phyloP scores from a whole-genome alignment of 2,113 vertebrate species.

The Asarcornis scutulata region DNA sequence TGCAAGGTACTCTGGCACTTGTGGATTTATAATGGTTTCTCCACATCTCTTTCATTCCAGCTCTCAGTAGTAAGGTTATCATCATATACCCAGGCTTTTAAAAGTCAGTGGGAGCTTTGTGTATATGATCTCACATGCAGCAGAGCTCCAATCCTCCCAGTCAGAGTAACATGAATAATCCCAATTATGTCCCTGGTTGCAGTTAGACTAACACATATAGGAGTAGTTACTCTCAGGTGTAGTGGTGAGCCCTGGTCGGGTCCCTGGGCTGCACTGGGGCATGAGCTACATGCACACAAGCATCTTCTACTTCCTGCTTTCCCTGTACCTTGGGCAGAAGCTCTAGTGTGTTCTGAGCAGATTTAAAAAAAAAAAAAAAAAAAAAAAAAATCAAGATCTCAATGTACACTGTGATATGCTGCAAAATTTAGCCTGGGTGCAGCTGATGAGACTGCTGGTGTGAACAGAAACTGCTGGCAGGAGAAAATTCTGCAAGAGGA shows the following conservation, averaged over 20 bases:
- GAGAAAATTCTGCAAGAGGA: not conserved
- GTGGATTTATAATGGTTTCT: slow-evolving; percentile 5
- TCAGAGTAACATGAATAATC: not conserved
- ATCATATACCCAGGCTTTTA: not conserved
- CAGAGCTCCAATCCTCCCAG: not conserved
- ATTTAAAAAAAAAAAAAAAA: not conserved
- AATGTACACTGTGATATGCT: slow-evolving; percentile 2
- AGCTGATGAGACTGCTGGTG: slow-evolving; percentile 47
- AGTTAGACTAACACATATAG: not conserved
- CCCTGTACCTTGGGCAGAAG: not conserved
- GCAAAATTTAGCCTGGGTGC: slow-evolving; percentile 46
- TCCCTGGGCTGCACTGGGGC: not conserved
- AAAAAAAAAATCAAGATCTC: not conserved
- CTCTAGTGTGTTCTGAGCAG: not conserved
- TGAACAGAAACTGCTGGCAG: slow-evolving; percentile 46
- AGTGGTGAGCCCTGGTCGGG: not conserved
- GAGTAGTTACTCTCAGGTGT: not conserved
- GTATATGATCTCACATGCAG: not conserved
- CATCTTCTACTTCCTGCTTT: not conserved
- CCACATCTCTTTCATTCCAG: not conserved
- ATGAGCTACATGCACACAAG: not conserved
- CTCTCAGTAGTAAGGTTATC: not conserved
- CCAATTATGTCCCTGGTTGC: not conserved
- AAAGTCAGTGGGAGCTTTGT: not conserved
- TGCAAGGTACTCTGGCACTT: slow-evolving; percentile 73